These are phyloP conservation scores for Microvelia longipes DNA, from an alignment of 1,140 invertebrate genomes.

Conservation along the genomic window DNA sequence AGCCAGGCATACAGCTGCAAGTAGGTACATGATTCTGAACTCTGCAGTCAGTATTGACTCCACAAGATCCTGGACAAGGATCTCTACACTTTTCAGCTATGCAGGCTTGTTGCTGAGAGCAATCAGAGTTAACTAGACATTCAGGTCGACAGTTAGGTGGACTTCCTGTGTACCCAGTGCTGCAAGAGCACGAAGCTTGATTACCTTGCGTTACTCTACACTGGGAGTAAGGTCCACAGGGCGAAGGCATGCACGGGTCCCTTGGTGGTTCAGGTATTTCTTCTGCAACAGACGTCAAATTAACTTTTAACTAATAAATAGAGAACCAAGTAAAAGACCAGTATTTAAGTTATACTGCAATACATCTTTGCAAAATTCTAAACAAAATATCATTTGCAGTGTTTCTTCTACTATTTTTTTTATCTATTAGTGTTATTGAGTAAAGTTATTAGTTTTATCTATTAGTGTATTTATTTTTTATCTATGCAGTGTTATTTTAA, in stretches of 20 bases:
- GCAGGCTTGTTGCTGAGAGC: slow-evolving; percentile 41
- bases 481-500: too few relatives aligned
- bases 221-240: slow-evolving; percentile 44
- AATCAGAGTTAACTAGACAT: slow-evolving; percentile 47
- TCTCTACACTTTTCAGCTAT: slow-evolving; percentile 41
- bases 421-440: slow-evolving; percentile 59
- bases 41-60: slow-evolving; percentile 33
- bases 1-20: slow-evolving; percentile 35
- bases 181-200: slow-evolving; percentile 43
- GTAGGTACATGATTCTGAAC: slow-evolving; percentile 42
- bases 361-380: background rate
- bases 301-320: background rate
- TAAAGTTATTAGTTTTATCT: slow-evolving; percentile 24
- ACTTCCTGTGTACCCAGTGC: slow-evolving; percentile 36
- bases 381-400: slow-evolving; percentile 16
- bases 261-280: slow-evolving; percentile 19
- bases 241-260: slow-evolving; percentile 42
- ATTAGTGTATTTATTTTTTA: too few relatives aligned
- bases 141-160: slow-evolving; percentile 46
- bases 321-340: background rate
- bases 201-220: slow-evolving; percentile 38
- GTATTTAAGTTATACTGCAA: background rate
- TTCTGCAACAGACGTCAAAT: background rate
- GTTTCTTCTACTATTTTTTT: slow-evolving; percentile 28
- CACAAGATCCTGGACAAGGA: slow-evolving; percentile 37